A percentile compares a stretch with the other conserved stretches of the same genome.
Evolutionary conservation across 1,140 invertebrate genomes (phyloP).

Genomic region (Triops cancriformis): DNA sequence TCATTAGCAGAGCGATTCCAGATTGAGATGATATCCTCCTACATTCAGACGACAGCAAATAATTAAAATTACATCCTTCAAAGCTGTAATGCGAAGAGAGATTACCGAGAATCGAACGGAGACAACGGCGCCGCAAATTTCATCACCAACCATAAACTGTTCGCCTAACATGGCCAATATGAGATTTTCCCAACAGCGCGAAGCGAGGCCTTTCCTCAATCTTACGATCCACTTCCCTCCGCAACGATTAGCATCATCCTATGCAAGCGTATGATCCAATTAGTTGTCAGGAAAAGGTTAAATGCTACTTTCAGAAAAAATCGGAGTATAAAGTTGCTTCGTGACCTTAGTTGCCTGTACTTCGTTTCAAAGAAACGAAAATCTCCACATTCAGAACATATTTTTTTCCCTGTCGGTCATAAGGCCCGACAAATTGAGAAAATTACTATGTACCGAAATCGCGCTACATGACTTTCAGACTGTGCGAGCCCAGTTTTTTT

Average conservation of each 20-base stretch:
- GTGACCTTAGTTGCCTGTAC: no score
- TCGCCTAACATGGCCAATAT: slow-evolving; percentile 95
- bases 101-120: slow-evolving; percentile 82
- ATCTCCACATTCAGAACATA: no score
- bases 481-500: no score
- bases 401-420: no score
- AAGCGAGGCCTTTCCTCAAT: slow-evolving; percentile 86
- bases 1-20: slow-evolving; percentile 95
- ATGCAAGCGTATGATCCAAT: background rate
- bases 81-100: background rate
- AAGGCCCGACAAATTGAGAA: no score
- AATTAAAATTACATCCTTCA: background rate
- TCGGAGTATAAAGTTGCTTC: no score
- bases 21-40: slow-evolving; percentile 95
- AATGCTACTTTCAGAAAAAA: no score
- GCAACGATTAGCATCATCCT: slow-evolving; percentile 86
- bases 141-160: slow-evolving; percentile 97
- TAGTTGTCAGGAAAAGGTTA: no score
- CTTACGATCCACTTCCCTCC: slow-evolving; percentile 96
- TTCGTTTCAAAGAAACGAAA: no score
- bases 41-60: slow-evolving; percentile 36
- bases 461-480: no score
- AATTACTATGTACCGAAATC: no score
- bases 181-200: slow-evolving; percentile 96
- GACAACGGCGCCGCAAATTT: slow-evolving; percentile 96